Conservation (phyloP, 2,888 invertebrate genomes). For the Tetranychus truncatus region DNA sequence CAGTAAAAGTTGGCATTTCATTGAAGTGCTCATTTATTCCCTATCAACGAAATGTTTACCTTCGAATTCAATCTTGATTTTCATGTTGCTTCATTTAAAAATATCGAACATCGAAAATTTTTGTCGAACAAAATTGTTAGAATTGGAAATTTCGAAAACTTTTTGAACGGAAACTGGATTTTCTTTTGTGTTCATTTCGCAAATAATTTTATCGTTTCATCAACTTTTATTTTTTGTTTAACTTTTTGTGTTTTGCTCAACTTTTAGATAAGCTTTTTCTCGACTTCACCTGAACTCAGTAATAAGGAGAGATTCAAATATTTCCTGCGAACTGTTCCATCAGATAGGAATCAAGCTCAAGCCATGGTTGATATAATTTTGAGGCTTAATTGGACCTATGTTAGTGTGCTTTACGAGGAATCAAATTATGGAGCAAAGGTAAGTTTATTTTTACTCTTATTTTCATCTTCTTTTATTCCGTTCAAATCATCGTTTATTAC, state of each 20-base stretch:
- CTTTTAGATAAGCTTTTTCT: slow-evolving; percentile 75
- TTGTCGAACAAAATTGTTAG: no score
- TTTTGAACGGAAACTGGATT: neutral
- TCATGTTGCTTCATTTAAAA: no score
- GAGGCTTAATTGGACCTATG: slow-evolving; percentile 73
- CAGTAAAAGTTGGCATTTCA: no score
- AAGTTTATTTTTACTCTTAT: slow-evolving; percentile 10
- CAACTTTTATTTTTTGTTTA: neutral
- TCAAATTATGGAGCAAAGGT: slow-evolving; percentile 86
- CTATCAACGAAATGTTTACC: no score
- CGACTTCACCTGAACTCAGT: slow-evolving; percentile 77
- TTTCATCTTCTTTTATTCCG: neutral
- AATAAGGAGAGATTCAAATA: slow-evolving; percentile 86
- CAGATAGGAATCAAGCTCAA: slow-evolving; percentile 69
- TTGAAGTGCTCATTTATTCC: no score
- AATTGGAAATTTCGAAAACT: neutral
- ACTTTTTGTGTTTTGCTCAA: neutral
- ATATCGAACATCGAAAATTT: no score
- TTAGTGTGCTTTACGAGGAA: slow-evolving; percentile 86
- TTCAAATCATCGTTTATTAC: neutral
- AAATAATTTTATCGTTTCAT: neutral
- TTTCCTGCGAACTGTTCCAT: slow-evolving; percentile 81
- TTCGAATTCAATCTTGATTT: no score
- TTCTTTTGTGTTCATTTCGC: neutral
- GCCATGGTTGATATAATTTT: slow-evolving; percentile 85